phyloP scores from a whole-genome alignment of 1,140 invertebrate species.

The Hyles vespertilio region DNA sequence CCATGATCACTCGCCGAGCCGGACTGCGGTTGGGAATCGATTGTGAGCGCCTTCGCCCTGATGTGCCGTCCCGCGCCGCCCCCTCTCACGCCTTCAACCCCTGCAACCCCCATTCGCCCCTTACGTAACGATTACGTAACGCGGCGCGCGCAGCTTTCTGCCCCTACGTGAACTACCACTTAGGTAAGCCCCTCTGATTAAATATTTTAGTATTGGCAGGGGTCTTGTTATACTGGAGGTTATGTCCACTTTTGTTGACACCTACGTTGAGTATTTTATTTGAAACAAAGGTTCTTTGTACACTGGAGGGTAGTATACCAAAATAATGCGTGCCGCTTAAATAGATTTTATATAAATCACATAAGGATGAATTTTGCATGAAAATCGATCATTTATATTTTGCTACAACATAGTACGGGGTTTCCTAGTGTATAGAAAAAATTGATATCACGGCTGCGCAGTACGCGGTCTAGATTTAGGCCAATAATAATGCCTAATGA shows the following conservation, averaged over 20 bases:
- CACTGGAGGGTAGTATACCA: constrained; percentile 22
- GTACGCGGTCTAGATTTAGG: constrained; percentile 7
- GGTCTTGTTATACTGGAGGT: too few relatives aligned
- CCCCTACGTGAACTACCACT: constrained; percentile 34
- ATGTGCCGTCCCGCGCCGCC: constrained; percentile 18
- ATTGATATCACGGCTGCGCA: constrained; percentile 30
- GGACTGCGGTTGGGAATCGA: constrained; percentile 68
- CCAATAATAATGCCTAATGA: constrained; percentile 1
- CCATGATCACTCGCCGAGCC: constrained; percentile 77
- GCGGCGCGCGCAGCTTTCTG: constrained; percentile 56
- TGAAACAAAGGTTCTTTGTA: constrained; percentile 20
- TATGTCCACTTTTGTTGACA: not conserved
- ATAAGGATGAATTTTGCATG: constrained; percentile 20
- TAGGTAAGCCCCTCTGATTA: constrained; percentile 14
- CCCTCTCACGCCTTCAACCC: constrained; percentile 22
- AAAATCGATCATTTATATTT: not conserved
- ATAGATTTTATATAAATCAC: constrained; percentile 12
- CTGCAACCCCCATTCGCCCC: constrained; percentile 25
- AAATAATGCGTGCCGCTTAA: constrained; percentile 12
- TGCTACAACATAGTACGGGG: constrained; percentile 11
- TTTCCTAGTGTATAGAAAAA: constrained; percentile 25
- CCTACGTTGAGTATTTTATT: not conserved
- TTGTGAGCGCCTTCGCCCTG: constrained; percentile 57
- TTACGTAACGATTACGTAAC: constrained; percentile 71
- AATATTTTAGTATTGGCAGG: too few relatives aligned